Base-by-base conservation (phyloP, 2,888 invertebrate species). In the Dryadula phaetusa region DNA sequence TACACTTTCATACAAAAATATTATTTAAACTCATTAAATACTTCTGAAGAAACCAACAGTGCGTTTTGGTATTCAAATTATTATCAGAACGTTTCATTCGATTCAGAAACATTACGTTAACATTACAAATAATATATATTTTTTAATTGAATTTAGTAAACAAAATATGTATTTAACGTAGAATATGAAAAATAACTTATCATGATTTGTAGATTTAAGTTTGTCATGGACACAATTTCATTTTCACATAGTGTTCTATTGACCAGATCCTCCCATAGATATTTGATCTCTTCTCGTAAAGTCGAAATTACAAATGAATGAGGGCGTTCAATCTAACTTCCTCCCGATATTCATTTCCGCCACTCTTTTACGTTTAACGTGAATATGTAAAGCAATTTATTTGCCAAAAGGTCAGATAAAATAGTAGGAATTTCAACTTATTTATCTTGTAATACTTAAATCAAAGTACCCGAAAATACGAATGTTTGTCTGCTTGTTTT, bases 401-500 rank as follows among this genome's bases (percentile, higher is more conserved):
- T 49, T 49, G 49, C n/a, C 16, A 49, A 49, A 49, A 49, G 49
- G 49, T 16, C 25, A 28, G 14, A 49, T 49, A n/a, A 14, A 49
- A 22, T 16, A 25, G 25, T 49, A 25, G 25, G 7, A 25, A 49
- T 25, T 25, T 49, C 1, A 20, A 18, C 12, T 3, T 4, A 20
- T 46, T 20, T 44, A 18, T 16, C n/a, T 16, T 5, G 1, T 42
- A 16, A 6, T 0, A n/a, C 5, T 0, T 40, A 16, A 40, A n/a
- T 40, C 5, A 40, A 40, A n/a, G 5, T n/a, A 40, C 14, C 16
- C 7, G 18, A 18, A 44, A 44, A 44, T 7, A 10, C 5, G 16
- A 42, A 44, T 4, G 16, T 28, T n/a, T n/a, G n/a, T n/a, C n/a
- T n/a, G n/a, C n/a, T n/a, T n/a, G n/a, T n/a, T n/a, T n/a, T n/a